Percentiles rank a stretch among this genome's conserved stretches.
Evolutionary conservation across 2,888 invertebrate species (phyloP).

Genomic region (Gandaritis pyraliata): DNA sequence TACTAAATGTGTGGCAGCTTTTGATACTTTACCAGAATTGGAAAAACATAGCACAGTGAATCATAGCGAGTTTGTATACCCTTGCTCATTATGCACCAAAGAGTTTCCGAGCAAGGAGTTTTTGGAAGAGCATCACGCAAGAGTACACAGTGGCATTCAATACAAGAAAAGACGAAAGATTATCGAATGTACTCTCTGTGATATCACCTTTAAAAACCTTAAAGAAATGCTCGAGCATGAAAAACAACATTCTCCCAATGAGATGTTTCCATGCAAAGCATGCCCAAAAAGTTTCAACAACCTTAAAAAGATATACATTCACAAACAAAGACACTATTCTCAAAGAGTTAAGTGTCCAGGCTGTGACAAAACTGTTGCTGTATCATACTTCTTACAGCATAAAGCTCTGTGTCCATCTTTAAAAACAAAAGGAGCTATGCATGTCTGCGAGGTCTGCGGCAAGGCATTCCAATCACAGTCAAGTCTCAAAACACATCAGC

Average conservation of each 20-base stretch:
- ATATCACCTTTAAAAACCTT: conserved; percentile 52
- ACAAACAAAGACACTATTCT: conserved; percentile 56
- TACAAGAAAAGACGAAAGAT: conserved; percentile 57
- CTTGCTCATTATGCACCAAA: conserved; percentile 57
- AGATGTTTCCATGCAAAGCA: conserved; percentile 54
- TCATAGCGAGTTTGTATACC: conserved; percentile 51
- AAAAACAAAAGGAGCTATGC: conserved; percentile 6
- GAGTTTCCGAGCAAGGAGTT: conserved; percentile 49
- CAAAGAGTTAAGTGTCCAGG: conserved; percentile 51
- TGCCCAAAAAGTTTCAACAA: conserved; percentile 54
- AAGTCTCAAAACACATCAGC: conserved; percentile 48
- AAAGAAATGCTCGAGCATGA: conserved; percentile 57
- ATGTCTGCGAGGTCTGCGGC: conserved; percentile 56
- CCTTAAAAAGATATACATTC: conserved; percentile 54
- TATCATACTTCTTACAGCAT: conserved; percentile 54
- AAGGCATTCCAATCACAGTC: conserved; percentile 47
- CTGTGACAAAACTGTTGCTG: conserved; percentile 54
- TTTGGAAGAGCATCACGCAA: conserved; percentile 56
- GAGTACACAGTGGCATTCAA: conserved; percentile 58
- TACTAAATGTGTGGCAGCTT: conserved; percentile 55
- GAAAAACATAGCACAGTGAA: conserved; percentile 48
- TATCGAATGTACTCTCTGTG: conserved; percentile 60
- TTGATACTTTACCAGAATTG: conserved; percentile 49
- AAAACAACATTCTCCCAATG: conserved; percentile 46
- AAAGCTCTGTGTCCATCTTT: conserved; percentile 47